phyloP scores from a whole-genome alignment of 1,140 invertebrate species.

The Leptopilina clavipes region DNA sequence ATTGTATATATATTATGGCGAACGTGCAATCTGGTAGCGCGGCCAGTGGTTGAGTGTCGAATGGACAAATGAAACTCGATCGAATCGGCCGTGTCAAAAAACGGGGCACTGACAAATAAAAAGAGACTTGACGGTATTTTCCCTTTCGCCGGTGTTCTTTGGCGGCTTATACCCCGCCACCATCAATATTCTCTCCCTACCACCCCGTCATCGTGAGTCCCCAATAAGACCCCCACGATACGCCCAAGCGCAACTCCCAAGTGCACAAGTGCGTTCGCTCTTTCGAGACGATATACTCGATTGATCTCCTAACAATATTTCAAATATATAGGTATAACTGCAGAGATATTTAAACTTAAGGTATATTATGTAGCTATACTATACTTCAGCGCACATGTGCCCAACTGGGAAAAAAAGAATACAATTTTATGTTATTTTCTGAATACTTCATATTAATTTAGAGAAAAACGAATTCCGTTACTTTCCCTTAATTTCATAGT shows the following conservation, averaged over 20 bases:
- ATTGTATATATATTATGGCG: constrained; percentile 31
- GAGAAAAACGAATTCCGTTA: not conserved
- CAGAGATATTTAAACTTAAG: not conserved
- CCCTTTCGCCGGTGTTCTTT: constrained; percentile 68
- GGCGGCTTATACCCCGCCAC: constrained; percentile 52
- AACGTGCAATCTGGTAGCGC: constrained; percentile 45
- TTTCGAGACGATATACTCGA: constrained; percentile 11
- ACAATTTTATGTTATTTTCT: not conserved
- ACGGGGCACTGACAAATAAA: constrained; percentile 64
- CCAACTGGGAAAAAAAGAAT: not conserved
- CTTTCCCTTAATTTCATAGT: constrained; percentile 1
- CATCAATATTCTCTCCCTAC: constrained; percentile 42
- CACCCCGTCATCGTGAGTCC: constrained; percentile 37
- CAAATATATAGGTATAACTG: not conserved
- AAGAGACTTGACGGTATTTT: constrained; percentile 65
- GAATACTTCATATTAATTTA: not conserved
- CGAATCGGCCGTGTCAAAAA: constrained; percentile 70
- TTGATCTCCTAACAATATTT: constrained; percentile 8
- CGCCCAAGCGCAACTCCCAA: not conserved
- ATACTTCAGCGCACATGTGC: not conserved
- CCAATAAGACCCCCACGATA: not conserved
- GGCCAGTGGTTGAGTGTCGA: constrained; percentile 55
- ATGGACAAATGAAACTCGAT: constrained; percentile 71
- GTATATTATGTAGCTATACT: too few relatives aligned
- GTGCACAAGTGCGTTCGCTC: constrained; percentile 16